Evolutionary conservation across 2,113 vertebrate species (phyloP).

Genomic region (Plestiodon gilberti): DNA sequence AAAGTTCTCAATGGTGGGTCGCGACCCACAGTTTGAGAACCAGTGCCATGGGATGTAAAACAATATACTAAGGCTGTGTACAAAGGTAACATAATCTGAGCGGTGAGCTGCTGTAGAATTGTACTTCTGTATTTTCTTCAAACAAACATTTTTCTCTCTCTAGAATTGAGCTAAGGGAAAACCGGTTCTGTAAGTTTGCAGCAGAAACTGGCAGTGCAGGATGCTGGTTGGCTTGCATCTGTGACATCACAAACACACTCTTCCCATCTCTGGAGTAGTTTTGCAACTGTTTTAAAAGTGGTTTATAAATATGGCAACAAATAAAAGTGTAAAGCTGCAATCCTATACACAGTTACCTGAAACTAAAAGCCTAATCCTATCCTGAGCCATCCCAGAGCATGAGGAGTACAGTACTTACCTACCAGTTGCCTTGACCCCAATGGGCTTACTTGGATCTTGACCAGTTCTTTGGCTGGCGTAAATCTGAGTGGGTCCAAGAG

Average conservation of each 20-base stretch:
- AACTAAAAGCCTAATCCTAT: no score
- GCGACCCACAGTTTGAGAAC: no score
- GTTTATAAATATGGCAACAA: background rate
- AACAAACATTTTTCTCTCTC: background rate
- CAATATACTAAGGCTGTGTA: background rate
- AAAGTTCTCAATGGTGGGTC: no score
- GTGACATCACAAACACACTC: background rate
- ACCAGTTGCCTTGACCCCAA: no score
- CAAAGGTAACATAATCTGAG: background rate
- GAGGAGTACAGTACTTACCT: no score
- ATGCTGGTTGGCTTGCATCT: background rate
- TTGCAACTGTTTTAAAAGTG: background rate
- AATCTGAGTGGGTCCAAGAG: no score
- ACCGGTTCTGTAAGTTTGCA: background rate
- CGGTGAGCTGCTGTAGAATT: background rate
- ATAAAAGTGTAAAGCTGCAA: background rate
- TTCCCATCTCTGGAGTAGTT: background rate
- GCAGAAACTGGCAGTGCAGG: background rate
- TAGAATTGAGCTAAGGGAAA: background rate
- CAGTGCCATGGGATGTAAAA: background rate
- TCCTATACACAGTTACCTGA: background rate
- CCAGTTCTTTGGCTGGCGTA: no score
- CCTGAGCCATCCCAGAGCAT: no score
- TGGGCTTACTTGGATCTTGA: no score
- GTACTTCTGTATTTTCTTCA: background rate